These are phyloP conservation scores for Poecilobothrus nobilitatus DNA, from an alignment of 2,888 invertebrate genomes.

Conservation along the genomic window DNA sequence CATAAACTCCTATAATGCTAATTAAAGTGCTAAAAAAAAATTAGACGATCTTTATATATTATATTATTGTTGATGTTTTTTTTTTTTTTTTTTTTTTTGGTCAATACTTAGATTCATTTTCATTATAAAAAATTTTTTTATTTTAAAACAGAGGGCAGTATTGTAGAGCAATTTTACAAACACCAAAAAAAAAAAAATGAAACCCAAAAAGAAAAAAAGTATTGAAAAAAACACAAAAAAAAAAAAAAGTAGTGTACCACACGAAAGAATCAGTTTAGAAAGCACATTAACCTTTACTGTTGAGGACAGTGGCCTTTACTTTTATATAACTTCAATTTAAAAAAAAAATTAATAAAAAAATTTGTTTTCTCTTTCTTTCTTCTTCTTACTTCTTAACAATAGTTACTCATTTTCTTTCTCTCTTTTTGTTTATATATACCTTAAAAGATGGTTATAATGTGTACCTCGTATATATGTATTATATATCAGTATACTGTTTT, in stretches of 20 bases:
- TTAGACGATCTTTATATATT: no score
- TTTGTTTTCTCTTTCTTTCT: not conserved
- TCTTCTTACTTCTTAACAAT: not conserved
- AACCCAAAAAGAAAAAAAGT: not conserved
- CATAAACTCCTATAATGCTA: no score
- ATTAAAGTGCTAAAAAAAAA: no score
- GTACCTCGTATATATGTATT: no score
- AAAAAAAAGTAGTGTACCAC: not conserved
- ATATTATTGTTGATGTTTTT: no score
- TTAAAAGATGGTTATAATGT: no score
- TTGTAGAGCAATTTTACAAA: not conserved
- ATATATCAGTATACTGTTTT: no score
- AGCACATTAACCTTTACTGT: constrained; percentile 10
- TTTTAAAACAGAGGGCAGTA: not conserved
- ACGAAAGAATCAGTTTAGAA: not conserved
- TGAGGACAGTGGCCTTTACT: constrained; percentile 10
- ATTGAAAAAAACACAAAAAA: not conserved
- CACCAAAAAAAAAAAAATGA: no score
- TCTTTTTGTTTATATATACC: not conserved
- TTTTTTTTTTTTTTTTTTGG: no score
- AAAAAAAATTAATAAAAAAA: not conserved
- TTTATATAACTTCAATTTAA: not conserved
- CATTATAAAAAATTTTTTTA: no score
- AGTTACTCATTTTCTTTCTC: not conserved
- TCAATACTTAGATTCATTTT: no score